Conservation (phyloP, 2,797 vertebrate species). For the Crotalus adamanteus region DNA sequence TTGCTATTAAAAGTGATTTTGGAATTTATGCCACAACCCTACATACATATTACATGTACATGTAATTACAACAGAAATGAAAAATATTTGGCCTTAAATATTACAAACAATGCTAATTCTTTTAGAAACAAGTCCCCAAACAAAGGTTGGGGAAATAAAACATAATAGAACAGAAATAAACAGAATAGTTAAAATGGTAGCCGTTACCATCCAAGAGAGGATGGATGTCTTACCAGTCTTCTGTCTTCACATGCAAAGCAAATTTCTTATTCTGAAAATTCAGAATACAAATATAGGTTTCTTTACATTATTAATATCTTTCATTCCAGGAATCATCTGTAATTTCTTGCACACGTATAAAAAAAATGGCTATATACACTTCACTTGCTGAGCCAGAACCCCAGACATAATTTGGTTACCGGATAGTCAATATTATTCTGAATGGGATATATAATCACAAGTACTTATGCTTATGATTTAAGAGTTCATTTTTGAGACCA, state of each 20-base stretch:
- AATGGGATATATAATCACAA: not conserved
- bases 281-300: constrained; percentile 37
- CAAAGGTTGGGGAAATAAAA: not conserved
- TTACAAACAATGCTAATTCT: constrained; percentile 1
- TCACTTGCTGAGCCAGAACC: not conserved
- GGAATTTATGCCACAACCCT: not conserved
- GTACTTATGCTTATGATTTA: not conserved
- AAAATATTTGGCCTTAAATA: not conserved
- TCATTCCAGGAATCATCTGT: not conserved
- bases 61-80: not conserved
- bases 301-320: not conserved
- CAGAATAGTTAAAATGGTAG: constrained; percentile 3
- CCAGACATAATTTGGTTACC: too few species aligned
- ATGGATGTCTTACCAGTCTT: constrained; percentile 75
- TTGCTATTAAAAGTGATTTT: not conserved
- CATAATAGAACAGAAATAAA: not conserved
- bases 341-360: not conserved
- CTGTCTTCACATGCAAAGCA: constrained; percentile 69
- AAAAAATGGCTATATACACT: not conserved
- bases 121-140: not conserved
- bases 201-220: not conserved
- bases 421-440: not conserved
- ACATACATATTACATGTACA: not conserved
- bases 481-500: not conserved
- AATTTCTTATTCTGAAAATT: constrained; percentile 72